Evolutionary conservation across 2,888 invertebrate genomes (phyloP), one percentile per base, ranked within the genome.

Genomic region (Eledone cirrhosa): DNA sequence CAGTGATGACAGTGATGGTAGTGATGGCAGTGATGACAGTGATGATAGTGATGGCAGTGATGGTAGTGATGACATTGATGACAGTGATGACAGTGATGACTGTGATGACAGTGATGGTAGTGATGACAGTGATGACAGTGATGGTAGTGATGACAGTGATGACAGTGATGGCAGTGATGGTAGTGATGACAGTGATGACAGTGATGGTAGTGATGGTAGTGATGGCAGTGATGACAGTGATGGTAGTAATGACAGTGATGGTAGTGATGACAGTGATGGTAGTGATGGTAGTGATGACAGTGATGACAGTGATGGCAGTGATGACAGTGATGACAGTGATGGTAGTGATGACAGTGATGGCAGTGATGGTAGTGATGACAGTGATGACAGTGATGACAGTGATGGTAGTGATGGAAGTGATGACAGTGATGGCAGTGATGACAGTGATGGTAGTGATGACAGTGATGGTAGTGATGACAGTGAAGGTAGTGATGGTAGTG

Each of bases 371-470:
- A 33, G 29, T 76, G 67, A 24, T 53, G 77, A 14, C 7, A 27
- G 69, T 77, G 77, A 24, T 63, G 77, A 13, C 7, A 33, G n/a
- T 72, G 72, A 22, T 72, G 72, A 22, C 29, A 27, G n/a, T 72
- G 72, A 19, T 69, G n/a, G 24, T 24, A 69, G 72, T 19, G 19
- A 69, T 19, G 72, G 27, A 16, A 69, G 72, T 69, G 72, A n/a
- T 59, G 59, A 16, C n/a, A 19, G n/a, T 59, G 16, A 19, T 59
- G 59, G 16, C n/a, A 67, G 72, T 77, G 53, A 53, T 77, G 65
- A 67, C 41, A 78, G 78, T 78, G 65, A 67, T 78, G 59, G n/a
- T n/a, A 59, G 59, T 59, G 59, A 24, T 19, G 19, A 24, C n/a
- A n/a, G 65, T n/a, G n/a, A n/a, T n/a, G n/a, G n/a, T n/a, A n/a